Evolutionary conservation across 2,797 vertebrate species (phyloP).

Genomic region (Neosilurus hyrtlii): DNA sequence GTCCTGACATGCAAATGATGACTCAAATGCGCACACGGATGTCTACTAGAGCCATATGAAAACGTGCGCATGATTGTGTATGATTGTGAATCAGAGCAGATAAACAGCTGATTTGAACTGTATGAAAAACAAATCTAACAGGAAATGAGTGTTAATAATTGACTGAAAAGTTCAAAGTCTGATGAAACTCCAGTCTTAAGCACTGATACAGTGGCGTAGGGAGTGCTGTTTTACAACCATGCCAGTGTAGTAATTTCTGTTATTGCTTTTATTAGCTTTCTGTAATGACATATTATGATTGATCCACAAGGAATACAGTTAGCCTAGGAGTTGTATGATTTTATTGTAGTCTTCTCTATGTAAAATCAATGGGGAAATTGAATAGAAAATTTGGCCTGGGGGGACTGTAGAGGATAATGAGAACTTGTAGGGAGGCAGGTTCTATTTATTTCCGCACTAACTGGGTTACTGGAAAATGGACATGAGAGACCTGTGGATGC

Average conservation of each 20-base stretch:
- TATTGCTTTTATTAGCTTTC: conserved; percentile 47
- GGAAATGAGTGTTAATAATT: conserved; percentile 33
- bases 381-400: conserved; percentile 61
- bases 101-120: neutral
- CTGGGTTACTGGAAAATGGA: conserved; percentile 67
- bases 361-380: conserved; percentile 75
- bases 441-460: conserved; percentile 67
- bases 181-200: neutral
- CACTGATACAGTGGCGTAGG: neutral
- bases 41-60: neutral
- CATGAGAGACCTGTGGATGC: conserved; percentile 59
- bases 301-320: conserved; percentile 74
- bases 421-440: conserved; percentile 60
- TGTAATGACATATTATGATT: conserved; percentile 70
- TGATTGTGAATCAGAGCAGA: neutral
- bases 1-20: neutral
- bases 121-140: conserved; percentile 19
- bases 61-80: neutral
- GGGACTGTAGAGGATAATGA: conserved; percentile 65
- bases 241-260: conserved; percentile 22
- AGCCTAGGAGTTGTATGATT: conserved; percentile 71
- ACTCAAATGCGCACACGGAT: neutral
- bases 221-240: neutral
- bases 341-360: conserved; percentile 62
- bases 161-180: conserved; percentile 42